These are phyloP conservation scores for Passerina amoena DNA, from an alignment of 2,113 vertebrate genomes.

Conservation along the genomic window DNA sequence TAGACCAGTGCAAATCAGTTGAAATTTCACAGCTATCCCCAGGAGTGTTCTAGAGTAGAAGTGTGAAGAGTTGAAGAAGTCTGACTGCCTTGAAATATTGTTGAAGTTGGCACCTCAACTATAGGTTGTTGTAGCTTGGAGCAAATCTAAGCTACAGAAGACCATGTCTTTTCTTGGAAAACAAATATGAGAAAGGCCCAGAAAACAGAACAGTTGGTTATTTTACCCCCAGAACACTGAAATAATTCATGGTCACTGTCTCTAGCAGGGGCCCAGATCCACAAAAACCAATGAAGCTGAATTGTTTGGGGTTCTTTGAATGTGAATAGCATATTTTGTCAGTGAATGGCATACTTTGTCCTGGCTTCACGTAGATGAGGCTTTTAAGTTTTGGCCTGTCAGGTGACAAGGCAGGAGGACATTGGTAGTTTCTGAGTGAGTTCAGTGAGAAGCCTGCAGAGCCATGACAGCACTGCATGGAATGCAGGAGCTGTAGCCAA, in stretches of 20 bases:
- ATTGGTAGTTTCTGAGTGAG: background rate
- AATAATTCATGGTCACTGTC: background rate
- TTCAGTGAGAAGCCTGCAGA: background rate
- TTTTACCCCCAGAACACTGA: background rate
- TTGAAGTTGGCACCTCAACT: background rate
- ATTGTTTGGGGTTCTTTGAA: background rate
- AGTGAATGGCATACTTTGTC: background rate
- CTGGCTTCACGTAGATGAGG: background rate
- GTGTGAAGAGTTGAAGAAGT: background rate
- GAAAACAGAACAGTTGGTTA: background rate
- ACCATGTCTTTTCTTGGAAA: background rate
- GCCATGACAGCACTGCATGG: background rate
- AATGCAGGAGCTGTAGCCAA: background rate
- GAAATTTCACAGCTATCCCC: background rate
- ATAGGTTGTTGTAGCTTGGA: background rate
- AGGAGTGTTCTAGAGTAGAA: background rate
- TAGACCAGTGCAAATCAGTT: background rate
- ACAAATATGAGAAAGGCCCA: background rate
- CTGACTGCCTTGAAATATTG: background rate
- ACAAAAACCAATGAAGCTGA: background rate
- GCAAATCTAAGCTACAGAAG: background rate
- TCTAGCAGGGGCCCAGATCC: background rate
- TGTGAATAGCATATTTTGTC: background rate
- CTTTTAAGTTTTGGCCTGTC: background rate
- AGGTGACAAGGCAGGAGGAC: background rate